Evolutionary conservation across 2,113 vertebrate genomes (phyloP).

Genomic region (Boulengerochromis microlepis): DNA sequence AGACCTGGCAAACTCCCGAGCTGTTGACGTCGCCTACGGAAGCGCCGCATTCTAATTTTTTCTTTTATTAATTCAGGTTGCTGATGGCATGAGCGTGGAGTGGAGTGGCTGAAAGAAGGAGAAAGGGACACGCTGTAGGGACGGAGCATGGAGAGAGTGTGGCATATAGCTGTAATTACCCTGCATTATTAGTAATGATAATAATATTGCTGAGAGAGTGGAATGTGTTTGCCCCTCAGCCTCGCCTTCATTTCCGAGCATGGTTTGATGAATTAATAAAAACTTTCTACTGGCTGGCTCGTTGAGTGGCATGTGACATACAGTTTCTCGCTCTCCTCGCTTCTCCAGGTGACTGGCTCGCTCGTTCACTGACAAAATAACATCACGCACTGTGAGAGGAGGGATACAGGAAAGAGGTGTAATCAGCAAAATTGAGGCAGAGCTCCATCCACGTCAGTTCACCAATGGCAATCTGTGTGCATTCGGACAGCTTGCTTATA

Average conservation of each 20-base stretch:
- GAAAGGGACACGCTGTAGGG: not conserved
- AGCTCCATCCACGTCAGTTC: slow-evolving; percentile 3
- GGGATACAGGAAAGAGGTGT: slow-evolving; percentile 7
- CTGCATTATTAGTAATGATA: slow-evolving; percentile 60
- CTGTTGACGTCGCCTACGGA: slow-evolving; percentile 23
- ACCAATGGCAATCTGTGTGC: not conserved
- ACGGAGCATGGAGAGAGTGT: not conserved
- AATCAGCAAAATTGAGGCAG: slow-evolving; percentile 31
- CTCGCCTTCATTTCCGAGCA: not conserved
- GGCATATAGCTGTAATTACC: slow-evolving; percentile 40
- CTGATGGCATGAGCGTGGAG: not conserved
- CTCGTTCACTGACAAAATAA: slow-evolving; percentile 1
- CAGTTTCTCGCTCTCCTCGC: not conserved
- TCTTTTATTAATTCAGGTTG: slow-evolving; percentile 58
- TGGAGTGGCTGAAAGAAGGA: not conserved
- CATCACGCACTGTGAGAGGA: not conserved
- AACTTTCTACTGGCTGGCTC: not conserved
- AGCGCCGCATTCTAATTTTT: slow-evolving; percentile 49
- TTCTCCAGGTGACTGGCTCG: not conserved
- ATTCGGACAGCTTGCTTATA: not conserved
- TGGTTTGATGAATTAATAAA: slow-evolving; percentile 35
- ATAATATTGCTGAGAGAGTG: slow-evolving; percentile 46
- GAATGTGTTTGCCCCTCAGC: slow-evolving; percentile 49
- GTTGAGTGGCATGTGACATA: slow-evolving; percentile 22
- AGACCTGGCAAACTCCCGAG: slow-evolving; percentile 34